Conservation (phyloP, 1,140 invertebrate genomes). For the Bombus affinis region DNA sequence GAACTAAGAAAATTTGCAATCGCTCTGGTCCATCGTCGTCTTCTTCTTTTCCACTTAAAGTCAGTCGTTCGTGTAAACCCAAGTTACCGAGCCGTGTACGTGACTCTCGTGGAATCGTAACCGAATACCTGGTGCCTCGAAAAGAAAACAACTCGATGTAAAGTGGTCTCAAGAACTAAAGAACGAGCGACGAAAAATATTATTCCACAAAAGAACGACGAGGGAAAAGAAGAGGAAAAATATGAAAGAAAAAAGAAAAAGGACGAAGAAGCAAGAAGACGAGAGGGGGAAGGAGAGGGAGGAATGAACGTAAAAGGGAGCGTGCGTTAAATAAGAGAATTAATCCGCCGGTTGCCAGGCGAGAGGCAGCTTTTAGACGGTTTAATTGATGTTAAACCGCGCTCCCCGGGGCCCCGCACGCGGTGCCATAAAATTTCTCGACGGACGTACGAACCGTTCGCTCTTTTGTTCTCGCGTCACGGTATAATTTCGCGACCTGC, state of each 20-base stretch:
- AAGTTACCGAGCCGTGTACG: slow-evolving; percentile 4
- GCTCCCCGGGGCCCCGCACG: slow-evolving; percentile 1
- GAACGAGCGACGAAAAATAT: slow-evolving; percentile 14
- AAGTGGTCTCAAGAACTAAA: neutral
- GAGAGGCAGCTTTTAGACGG: slow-evolving; percentile 42
- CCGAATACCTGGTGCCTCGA: neutral
- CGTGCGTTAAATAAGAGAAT: slow-evolving; percentile 51
- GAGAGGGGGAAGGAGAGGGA: neutral
- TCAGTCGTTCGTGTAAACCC: neutral
- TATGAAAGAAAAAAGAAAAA: slow-evolving; percentile 2
- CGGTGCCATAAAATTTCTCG: slow-evolving; percentile 44
- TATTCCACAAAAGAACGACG: slow-evolving; percentile 23
- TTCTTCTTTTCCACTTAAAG: no score
- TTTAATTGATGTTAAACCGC: slow-evolving; percentile 57
- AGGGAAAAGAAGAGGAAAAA: slow-evolving; percentile 12
- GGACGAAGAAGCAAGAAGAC: neutral
- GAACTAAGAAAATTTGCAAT: slow-evolving; percentile 1
- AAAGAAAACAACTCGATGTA: neutral
- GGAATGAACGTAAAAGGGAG: slow-evolving; percentile 37
- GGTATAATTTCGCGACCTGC: slow-evolving; percentile 51
- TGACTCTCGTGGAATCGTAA: slow-evolving; percentile 4
- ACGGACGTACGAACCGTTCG: slow-evolving; percentile 46
- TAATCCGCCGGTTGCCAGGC: slow-evolving; percentile 37
- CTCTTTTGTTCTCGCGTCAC: slow-evolving; percentile 50
- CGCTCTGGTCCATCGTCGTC: neutral